Evolutionary conservation across 2,797 vertebrate species (phyloP), one percentile per base, ranked within the genome.

Genomic region (Mormyrus hasselquistii): DNA sequence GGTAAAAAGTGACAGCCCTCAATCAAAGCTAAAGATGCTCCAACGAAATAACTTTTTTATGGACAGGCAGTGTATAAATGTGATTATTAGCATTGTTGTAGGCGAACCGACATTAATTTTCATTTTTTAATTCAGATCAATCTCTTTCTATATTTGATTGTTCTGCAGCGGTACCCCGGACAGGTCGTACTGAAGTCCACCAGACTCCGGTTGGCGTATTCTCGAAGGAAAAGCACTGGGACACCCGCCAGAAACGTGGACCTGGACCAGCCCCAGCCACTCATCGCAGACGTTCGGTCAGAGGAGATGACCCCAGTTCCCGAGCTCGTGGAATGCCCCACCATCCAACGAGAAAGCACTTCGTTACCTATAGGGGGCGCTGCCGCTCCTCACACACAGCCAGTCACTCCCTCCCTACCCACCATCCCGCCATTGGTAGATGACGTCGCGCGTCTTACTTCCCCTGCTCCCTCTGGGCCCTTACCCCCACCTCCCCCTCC

Each of bases 151-250:
- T 53, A 22, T 83, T 47, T 44, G 9, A 14, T 91, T 2, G 19
- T 29, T 82, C 49, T 90, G 3, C 82, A 99, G 98, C 97, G 96
- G 10, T 98, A 98, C 89, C 97, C 98, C 0, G 98, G 98, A 22
- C 98, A 99, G 94, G 97, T 99, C 91, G 97, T 97, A 76, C 96
- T 99, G 90, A 99, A 98, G 94, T 98, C 98, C 91, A 97, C 97
- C 83, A 96, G 98, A 53, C 92, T 98, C 89, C 96, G 96, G 0
- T 92, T 97, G 91, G 93, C 94, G 88, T 96, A 93, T 76, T 87
- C 94, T 44, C 94, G 96, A 92, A 97, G 96, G 94, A 97, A 94
- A 92, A 93, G 91, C 2, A 92, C 88, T 5, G 0, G 79, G 82
- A 91, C 91, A 73, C 94, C 95, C 6, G 76, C 90, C 4, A 76